Percentiles rank a stretch among this genome's conserved stretches.
phyloP scores from a whole-genome alignment of 2,113 vertebrate genomes.

The Theropithecus gelada region DNA sequence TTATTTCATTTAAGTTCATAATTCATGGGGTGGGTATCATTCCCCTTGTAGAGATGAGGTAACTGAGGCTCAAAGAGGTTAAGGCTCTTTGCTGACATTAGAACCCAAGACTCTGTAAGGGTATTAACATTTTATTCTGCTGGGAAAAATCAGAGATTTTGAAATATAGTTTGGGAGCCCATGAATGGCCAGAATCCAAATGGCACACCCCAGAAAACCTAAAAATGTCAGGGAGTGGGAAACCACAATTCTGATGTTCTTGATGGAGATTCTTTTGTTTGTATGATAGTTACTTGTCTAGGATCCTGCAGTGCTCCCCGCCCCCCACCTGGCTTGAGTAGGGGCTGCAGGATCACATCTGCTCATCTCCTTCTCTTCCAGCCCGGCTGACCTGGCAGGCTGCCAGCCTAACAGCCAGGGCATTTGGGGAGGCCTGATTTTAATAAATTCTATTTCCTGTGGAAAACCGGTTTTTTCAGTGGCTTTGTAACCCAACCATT shows the following conservation, averaged over 20 bases:
- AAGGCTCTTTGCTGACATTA: not conserved
- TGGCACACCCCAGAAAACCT: not conserved
- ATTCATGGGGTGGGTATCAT: not conserved
- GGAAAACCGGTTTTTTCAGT: slow-evolving; percentile 72
- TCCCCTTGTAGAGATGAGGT: not conserved
- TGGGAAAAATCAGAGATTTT: not conserved
- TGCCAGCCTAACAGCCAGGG: slow-evolving; percentile 25
- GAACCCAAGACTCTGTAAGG: not conserved
- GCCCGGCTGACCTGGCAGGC: slow-evolving; percentile 24
- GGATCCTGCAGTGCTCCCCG: not conserved
- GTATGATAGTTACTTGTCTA: not conserved
- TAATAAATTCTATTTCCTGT: slow-evolving; percentile 75
- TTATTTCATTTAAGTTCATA: not conserved
- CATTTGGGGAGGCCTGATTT: slow-evolving; percentile 56
- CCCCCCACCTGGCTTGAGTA: not conserved
- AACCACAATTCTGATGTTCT: not conserved
- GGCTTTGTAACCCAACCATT: slow-evolving; percentile 67
- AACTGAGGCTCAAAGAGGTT: not conserved
- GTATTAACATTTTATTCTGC: not conserved
- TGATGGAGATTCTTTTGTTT: not conserved
- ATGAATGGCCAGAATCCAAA: not conserved
- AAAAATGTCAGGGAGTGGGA: not conserved
- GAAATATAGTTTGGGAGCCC: not conserved
- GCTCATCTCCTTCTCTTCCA: not conserved
- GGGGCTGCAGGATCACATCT: not conserved